These are phyloP conservation scores for Athalia rosae DNA, from an alignment of 2,888 invertebrate genomes.

Conservation along the genomic window DNA sequence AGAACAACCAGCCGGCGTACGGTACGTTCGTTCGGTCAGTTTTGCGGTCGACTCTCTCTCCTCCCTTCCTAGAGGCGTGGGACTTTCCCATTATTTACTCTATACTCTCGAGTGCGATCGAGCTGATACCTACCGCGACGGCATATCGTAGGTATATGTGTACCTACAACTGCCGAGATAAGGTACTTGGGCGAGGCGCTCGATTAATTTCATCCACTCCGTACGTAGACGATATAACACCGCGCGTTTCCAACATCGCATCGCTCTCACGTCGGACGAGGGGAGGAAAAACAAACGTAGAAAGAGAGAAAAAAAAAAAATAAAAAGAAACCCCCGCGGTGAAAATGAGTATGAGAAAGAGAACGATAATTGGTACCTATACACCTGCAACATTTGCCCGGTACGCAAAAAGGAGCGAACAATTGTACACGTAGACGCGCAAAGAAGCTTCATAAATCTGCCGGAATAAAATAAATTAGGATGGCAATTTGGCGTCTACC, in stretches of 20 bases:
- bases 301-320: background rate
- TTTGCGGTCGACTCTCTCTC: background rate
- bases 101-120: background rate
- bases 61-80: background rate
- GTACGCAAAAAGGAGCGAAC: too few species aligned
- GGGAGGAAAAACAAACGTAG: too few species aligned
- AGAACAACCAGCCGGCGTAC: background rate
- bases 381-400: too few species aligned
- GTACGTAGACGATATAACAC: background rate
- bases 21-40: conserved; percentile 6
- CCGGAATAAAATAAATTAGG: too few species aligned
- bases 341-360: too few species aligned
- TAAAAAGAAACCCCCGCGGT: background rate
- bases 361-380: too few species aligned
- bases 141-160: too few species aligned
- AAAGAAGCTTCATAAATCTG: background rate
- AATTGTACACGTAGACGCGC: background rate
- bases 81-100: conserved; percentile 37
- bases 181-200: background rate
- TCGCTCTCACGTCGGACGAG: background rate
- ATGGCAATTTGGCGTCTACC: too few species aligned
- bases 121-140: background rate
- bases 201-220: background rate
- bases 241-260: background rate
- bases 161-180: background rate